Evolutionary conservation across 2,113 vertebrate genomes (phyloP).

Genomic region (Uropsilus gracilis): DNA sequence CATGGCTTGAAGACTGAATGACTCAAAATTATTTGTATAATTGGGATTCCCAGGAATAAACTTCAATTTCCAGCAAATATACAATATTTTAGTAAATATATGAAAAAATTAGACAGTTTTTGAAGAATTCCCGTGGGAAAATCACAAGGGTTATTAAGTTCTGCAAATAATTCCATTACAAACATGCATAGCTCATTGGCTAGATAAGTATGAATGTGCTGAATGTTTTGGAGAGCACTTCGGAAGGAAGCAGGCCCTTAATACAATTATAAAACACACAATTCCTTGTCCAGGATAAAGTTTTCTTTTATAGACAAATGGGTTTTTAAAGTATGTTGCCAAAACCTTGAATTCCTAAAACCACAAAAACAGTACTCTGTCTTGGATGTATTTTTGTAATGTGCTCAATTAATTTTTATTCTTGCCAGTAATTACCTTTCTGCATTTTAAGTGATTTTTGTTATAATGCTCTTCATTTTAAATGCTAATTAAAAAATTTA

Average conservation of each 20-base stretch:
- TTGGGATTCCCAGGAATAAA: conserved; percentile 37
- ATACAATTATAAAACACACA: conserved; percentile 76
- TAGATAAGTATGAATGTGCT: conserved; percentile 87
- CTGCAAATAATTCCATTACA: conserved; percentile 80
- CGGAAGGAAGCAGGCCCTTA: conserved; percentile 72
- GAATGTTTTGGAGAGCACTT: conserved; percentile 59
- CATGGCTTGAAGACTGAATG: conserved; percentile 49
- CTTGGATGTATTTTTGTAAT: not conserved
- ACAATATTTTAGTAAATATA: not conserved
- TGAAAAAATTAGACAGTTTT: conserved; percentile 78
- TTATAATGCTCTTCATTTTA: not conserved
- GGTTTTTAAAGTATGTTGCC: conserved; percentile 63
- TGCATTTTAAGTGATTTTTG: conserved; percentile 18
- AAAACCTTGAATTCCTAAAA: conserved; percentile 70
- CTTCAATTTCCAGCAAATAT: not conserved
- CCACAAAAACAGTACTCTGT: not conserved
- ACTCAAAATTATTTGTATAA: conserved; percentile 70
- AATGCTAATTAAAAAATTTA: not conserved
- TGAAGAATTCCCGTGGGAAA: conserved; percentile 81
- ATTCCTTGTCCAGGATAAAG: conserved; percentile 62
- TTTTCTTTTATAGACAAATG: conserved; percentile 71
- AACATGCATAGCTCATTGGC: conserved; percentile 81
- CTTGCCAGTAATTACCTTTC: not conserved
- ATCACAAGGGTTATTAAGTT: conserved; percentile 61
- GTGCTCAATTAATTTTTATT: conserved; percentile 5